Percentiles rank a stretch among this genome's conserved stretches.
Evolutionary conservation across 2,797 vertebrate genomes (phyloP).

Genomic region (Poecilia wingei): DNA sequence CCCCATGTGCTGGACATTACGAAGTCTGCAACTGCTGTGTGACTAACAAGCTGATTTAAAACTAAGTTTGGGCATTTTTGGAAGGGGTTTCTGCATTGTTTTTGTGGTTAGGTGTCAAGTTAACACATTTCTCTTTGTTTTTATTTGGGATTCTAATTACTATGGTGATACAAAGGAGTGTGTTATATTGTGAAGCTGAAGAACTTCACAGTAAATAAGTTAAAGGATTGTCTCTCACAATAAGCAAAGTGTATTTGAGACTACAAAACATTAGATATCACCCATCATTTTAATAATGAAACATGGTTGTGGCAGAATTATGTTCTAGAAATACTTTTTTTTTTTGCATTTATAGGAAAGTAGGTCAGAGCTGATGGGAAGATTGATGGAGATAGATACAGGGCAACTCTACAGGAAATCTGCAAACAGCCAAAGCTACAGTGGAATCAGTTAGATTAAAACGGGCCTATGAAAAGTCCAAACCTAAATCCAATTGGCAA

Average conservation of each 20-base stretch:
- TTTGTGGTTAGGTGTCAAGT: background rate
- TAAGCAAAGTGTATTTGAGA: background rate
- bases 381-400: background rate
- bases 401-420: background rate
- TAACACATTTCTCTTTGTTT: background rate
- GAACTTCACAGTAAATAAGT: too few species aligned
- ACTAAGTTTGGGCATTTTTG: conserved; percentile 9
- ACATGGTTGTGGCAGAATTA: background rate
- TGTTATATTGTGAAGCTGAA: too few species aligned
- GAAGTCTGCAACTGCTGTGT: conserved; percentile 27
- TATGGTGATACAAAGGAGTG: too few species aligned
- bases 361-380: background rate
- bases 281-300: background rate
- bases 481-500: background rate
- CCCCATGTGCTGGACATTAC: conserved; percentile 46
- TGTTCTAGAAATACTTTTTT: background rate
- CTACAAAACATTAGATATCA: background rate
- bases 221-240: too few species aligned
- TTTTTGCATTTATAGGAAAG: background rate
- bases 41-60: conserved; percentile 26
- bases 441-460: background rate
- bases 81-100: conserved; percentile 13
- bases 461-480: background rate
- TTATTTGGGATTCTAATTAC: background rate
- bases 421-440: background rate